These are phyloP conservation scores for Papilio polytes DNA, from an alignment of 1,140 invertebrate species.

Conservation along the genomic window DNA sequence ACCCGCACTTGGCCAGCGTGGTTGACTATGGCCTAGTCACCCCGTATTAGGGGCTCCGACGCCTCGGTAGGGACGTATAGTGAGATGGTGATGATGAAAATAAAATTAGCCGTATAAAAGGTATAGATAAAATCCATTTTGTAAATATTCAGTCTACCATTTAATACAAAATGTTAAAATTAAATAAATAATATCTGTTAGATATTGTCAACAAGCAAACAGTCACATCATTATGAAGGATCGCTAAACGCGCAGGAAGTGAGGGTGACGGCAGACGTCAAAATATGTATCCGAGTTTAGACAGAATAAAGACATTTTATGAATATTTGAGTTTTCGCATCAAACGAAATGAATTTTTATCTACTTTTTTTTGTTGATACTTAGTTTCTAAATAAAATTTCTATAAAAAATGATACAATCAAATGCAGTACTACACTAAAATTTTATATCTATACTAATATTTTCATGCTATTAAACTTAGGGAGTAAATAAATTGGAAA, in stretches of 20 bases:
- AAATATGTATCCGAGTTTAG: constrained; percentile 45
- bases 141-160: not conserved
- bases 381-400: not conserved
- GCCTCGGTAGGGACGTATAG: too few species aligned
- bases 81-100: too few species aligned
- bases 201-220: constrained; percentile 46
- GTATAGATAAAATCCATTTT: not conserved
- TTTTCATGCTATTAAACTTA: too few species aligned
- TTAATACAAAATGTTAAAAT: not conserved
- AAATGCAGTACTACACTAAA: not conserved
- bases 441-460: too few species aligned
- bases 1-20: too few species aligned
- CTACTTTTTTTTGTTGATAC: not conserved
- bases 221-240: constrained; percentile 67
- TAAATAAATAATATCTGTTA: constrained; percentile 53
- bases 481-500: too few species aligned
- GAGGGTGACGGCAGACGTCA: constrained; percentile 57
- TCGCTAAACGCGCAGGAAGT: constrained; percentile 54
- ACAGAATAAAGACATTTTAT: constrained; percentile 31
- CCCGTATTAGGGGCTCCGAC: too few species aligned
- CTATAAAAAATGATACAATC: not conserved
- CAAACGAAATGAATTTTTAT: constrained; percentile 11
- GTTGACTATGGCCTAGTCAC: too few species aligned
- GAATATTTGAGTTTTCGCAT: constrained; percentile 29
- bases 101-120: not conserved